A percentile compares a stretch with the other conserved stretches of the same genome.
Evolutionary conservation across 2,113 vertebrate genomes (phyloP).

Genomic region (Stigmatopora nigra): DNA sequence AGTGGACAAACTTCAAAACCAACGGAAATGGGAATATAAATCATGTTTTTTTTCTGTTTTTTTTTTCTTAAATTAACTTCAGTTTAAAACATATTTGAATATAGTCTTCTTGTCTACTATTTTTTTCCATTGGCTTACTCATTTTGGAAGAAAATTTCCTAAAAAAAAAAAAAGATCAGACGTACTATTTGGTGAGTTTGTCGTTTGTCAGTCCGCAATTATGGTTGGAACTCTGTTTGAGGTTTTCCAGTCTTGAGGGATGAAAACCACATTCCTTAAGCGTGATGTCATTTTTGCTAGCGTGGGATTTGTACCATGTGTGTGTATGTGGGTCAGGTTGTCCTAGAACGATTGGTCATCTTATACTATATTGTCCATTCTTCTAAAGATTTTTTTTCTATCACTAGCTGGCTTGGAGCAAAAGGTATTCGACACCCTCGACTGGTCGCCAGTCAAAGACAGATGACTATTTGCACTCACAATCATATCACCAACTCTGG

Average conservation of each 20-base stretch:
- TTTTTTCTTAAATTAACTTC: background rate
- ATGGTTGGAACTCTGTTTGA: background rate
- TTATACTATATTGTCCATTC: no score
- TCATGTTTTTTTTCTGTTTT: background rate
- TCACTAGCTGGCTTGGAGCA: no score
- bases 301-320: conserved; percentile 45
- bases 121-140: conserved; percentile 1
- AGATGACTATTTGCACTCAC: no score
- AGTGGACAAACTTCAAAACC: background rate
- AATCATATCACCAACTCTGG: no score
- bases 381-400: no score
- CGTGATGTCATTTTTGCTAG: conserved; percentile 59
- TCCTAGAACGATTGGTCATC: conserved; percentile 17
- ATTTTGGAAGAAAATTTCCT: background rate
- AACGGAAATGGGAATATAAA: background rate
- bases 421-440: no score
- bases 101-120: background rate
- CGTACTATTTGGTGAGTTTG: background rate
- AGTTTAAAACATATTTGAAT: background rate
- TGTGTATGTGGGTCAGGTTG: conserved; percentile 43
- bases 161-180: background rate
- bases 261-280: conserved; percentile 35
- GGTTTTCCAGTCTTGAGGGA: conserved; percentile 24
- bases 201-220: background rate
- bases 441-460: no score